Base-by-base conservation (phyloP, 2,113 vertebrate species). In the Caretta caretta region DNA sequence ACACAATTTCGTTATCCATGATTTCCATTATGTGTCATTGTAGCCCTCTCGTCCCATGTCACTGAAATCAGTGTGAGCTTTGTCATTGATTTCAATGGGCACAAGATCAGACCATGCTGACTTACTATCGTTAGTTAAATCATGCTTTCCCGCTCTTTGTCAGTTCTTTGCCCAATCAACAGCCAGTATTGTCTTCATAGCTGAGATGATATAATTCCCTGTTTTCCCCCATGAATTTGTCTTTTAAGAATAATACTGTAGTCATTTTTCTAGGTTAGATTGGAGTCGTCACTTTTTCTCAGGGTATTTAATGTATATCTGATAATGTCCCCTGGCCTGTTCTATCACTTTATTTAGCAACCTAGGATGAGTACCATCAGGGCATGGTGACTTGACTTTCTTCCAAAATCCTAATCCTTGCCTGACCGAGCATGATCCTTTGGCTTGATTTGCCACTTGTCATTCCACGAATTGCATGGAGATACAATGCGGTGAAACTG, bases 341-440 rank as follows among this genome's bases (percentile, higher is more conserved):
- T 19, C 69, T 62, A 12, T 84, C n/a, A 35, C 56, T 25, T 22
- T 75, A 22, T 75, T 75, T 31, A 75, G 38, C 20, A 42, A 42
- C 10, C 20, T 83, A 86, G 29, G 62, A 57, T 95, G 95, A 86
- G 51, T 90, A 95, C 80, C 86, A 90, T 38, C 80, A 65, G 22
- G 17, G 76, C 79, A 84, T 89, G 69, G 80, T 49, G 76, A 20
- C 80, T 10, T 5, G 22, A 38, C 57, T 79, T 10, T 38, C 80
- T 86, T 95, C 81, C 88, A 62, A 69, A 80, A 80, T 86, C 80
- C 72, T 94, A 50, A 25, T 31, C 10, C 56, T 88, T 50, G 72
- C 83, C 85, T 94, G 59, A 69, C 56, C 35, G 51, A 9, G 69
- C 83, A 31, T 17, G 22, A 87, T 88, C 46, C 29, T 27, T 72